phyloP scores from a whole-genome alignment of 2,888 invertebrate genomes.

The Ophion ventricosus region DNA sequence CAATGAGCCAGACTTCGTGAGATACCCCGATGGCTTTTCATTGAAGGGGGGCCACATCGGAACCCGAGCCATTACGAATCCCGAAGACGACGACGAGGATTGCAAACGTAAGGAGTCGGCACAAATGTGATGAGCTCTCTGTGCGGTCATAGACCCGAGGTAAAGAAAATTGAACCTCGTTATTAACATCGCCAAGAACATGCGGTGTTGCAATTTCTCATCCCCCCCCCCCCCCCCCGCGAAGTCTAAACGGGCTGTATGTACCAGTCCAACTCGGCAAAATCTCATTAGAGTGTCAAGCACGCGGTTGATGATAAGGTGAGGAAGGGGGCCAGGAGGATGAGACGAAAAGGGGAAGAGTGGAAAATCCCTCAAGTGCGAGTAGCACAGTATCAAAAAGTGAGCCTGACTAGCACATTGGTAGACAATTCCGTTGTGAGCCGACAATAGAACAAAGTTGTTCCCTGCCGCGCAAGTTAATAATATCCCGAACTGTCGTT shows the following conservation, averaged over 20 bases:
- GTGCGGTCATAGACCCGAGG: too few species aligned
- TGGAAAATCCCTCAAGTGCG: not conserved
- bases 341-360: constrained; percentile 16
- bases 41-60: constrained; percentile 18
- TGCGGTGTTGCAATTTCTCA: constrained; percentile 15
- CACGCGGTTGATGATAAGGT: not conserved
- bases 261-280: constrained; percentile 1
- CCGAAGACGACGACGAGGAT: not conserved
- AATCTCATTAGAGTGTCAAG: constrained; percentile 27
- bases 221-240: too few species aligned
- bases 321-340: not conserved
- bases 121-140: constrained; percentile 2
- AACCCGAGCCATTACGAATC: constrained; percentile 7
- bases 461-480: not conserved
- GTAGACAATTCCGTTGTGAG: constrained; percentile 12
- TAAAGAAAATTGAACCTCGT: constrained; percentile 14
- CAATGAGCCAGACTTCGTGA: not conserved
- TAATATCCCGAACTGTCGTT: constrained; percentile 14
- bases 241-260: not conserved
- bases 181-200: not conserved
- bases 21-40: constrained; percentile 19
- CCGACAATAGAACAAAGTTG: constrained; percentile 11
- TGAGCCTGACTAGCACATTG: constrained; percentile 21
- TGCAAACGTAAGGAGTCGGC: constrained; percentile 12
- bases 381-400: too few species aligned